Evolutionary conservation across 2,888 invertebrate species (phyloP), one percentile per base, ranked within the genome.

Genomic region (Morpho deidamia): DNA sequence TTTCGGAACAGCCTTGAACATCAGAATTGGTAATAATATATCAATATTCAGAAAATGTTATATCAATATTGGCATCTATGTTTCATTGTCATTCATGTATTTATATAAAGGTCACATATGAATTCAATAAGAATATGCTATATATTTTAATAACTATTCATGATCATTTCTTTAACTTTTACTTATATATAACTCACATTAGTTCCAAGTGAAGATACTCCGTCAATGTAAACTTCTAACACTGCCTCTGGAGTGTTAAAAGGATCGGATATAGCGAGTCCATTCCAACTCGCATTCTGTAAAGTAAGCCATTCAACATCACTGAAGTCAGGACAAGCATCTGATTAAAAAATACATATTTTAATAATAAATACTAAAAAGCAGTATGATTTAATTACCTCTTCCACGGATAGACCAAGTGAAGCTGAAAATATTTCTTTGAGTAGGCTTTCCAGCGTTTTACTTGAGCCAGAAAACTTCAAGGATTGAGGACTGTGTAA

Each of bases 191-290:
- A 11, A 34, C 76, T 86, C 75, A 78, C 88, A 67, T 72, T 71
- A 62, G 78, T 76, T 14, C 90, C 91, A 53, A 92, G 83, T 61
- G 81, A 87, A 12, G 90, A 77, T 2, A 94, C 83, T 38, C 95
- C 96, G 78, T 95, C 94, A 44, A 96, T 88, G 45, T 92, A 91
- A 9, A 96, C 83, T 39, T 91, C 92, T 11, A 95, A 93, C 2
- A 93, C 90, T 37, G 92, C 93, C 75, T 94, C 93, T n/a, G 95
- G 93, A 45, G 94, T 90, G 56, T 91, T 83, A 67, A 96, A 96
- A 1, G 95, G 95, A 81, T 95, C 91, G 7, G 76, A 81, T 40
- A 96, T 91, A 52, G 83, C 90, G 62, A 96, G 75, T 10, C 94
- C 95, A 63, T 89, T 82, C 95, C 95, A 96, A 62, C 92, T 88